phyloP scores from a whole-genome alignment of 2,113 vertebrate genomes.

The Arvicanthis niloticus region DNA sequence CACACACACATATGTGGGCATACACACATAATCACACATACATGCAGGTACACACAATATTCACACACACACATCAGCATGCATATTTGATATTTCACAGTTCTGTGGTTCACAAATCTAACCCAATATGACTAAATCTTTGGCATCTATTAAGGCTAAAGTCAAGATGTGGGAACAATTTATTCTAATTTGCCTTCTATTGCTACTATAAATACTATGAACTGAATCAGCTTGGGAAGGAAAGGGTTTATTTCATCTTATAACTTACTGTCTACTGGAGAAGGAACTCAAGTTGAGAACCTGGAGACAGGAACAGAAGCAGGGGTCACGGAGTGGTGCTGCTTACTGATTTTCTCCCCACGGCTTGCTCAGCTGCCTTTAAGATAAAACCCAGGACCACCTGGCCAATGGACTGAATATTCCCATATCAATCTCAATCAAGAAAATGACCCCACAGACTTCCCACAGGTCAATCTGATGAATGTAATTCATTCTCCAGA shows the following conservation, averaged over 20 bases:
- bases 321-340: not conserved
- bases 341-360: too few species aligned
- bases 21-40: not conserved
- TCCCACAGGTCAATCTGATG: not conserved
- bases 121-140: not conserved
- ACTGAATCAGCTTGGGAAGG: not conserved
- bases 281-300: not conserved
- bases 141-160: not conserved
- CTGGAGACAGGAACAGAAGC: not conserved
- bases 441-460: not conserved
- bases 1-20: too few species aligned
- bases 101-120: not conserved
- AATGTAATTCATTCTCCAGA: not conserved
- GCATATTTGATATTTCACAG: not conserved
- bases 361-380: not conserved
- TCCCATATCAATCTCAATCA: not conserved
- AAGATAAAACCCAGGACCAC: not conserved
- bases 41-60: not conserved
- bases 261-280: not conserved
- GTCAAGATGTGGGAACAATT: not conserved
- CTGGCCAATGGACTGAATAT: not conserved
- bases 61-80: too few species aligned
- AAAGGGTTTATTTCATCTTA: not conserved
- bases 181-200: not conserved
- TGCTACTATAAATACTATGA: not conserved